Conservation (phyloP, 1,140 invertebrate species). For the Drosophila orena region DNA sequence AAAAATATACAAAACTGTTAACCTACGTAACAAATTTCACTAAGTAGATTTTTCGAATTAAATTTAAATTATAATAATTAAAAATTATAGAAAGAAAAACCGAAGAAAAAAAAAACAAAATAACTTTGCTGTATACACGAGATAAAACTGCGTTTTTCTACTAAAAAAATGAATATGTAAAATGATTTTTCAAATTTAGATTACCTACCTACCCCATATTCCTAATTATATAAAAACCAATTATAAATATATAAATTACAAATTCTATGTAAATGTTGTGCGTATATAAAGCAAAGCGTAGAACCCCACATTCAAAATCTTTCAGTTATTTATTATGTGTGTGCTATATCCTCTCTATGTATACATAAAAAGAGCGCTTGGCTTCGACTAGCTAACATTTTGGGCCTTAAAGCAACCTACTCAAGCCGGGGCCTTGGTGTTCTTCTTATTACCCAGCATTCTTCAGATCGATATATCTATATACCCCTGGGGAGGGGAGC, state of each 20-base stretch:
- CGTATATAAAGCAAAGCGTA: conserved; percentile 39
- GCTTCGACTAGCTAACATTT: conserved; percentile 35
- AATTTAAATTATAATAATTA: conserved; percentile 56
- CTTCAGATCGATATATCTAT: conserved; percentile 43
- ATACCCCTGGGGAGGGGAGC: conserved; percentile 38
- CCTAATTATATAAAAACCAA: conserved; percentile 38
- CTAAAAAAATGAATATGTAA: conserved; percentile 61
- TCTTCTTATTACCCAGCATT: conserved; percentile 31
- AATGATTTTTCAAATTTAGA: conserved; percentile 68
- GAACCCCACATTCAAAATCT: conserved; percentile 28
- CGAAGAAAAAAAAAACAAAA: conserved; percentile 27
- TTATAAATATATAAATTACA: conserved; percentile 41
- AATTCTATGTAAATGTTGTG: conserved; percentile 51
- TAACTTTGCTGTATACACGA: conserved; percentile 54
- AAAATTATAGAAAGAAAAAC: conserved; percentile 27
- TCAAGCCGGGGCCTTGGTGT: conserved; percentile 34
- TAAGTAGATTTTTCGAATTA: conserved; percentile 80
- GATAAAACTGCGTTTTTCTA: conserved; percentile 66
- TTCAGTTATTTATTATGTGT: conserved; percentile 42
- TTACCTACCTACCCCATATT: conserved; percentile 22
- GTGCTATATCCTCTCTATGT: conserved; percentile 34
- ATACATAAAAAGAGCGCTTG: conserved; percentile 28
- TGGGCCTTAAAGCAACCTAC: conserved; percentile 42
- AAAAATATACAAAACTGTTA: conserved; percentile 66
- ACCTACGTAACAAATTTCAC: conserved; percentile 74